Percentiles rank a stretch among this genome's conserved stretches.
Conservation (phyloP, 2,888 invertebrate genomes). For the Drosophila diplacantha region DNA sequence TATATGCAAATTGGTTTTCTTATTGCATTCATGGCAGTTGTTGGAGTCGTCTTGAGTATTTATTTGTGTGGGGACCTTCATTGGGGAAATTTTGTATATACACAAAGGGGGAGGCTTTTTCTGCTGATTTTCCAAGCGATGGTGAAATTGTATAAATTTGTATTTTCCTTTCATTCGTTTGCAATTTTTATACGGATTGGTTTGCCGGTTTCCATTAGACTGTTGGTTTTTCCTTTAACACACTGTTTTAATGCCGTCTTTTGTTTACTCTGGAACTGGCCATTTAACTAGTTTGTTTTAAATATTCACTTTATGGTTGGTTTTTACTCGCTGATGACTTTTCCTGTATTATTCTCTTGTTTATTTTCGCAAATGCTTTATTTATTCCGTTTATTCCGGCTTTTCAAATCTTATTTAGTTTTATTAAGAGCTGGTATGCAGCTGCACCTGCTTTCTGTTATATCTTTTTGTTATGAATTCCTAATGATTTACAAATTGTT, state of each 20-base stretch:
- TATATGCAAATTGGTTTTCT: conserved; percentile 34
- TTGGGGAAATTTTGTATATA: conserved; percentile 21
- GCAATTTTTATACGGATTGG: conserved; percentile 13
- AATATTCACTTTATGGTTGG: conserved; percentile 14
- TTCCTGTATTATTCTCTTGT: conserved; percentile 11
- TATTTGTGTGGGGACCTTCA: conserved; percentile 1
- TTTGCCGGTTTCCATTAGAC: conserved; percentile 14
- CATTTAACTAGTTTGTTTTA: conserved; percentile 23
- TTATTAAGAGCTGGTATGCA: conserved; percentile 13
- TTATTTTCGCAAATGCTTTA: conserved; percentile 15
- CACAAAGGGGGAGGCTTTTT: conserved; percentile 3
- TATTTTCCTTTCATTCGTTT: conserved; percentile 10
- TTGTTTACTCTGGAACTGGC: conserved; percentile 23
- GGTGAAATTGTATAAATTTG: conserved; percentile 6
- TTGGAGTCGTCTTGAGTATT: conserved; percentile 18
- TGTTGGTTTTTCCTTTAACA: conserved; percentile 19
- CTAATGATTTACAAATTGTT: conserved; percentile 27
- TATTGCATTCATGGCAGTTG: conserved; percentile 64
- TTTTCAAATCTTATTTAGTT: neutral
- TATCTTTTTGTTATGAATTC: conserved; percentile 19
- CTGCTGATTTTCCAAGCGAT: conserved; percentile 12
- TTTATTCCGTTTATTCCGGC: conserved; percentile 18
- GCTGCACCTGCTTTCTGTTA: neutral
- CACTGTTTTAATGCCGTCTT: conserved; percentile 13
- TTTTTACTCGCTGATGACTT: conserved; percentile 3